Evolutionary conservation across 2,888 invertebrate genomes (phyloP), one percentile per base, ranked within the genome.

Genomic region (Nysson spinosus): DNA sequence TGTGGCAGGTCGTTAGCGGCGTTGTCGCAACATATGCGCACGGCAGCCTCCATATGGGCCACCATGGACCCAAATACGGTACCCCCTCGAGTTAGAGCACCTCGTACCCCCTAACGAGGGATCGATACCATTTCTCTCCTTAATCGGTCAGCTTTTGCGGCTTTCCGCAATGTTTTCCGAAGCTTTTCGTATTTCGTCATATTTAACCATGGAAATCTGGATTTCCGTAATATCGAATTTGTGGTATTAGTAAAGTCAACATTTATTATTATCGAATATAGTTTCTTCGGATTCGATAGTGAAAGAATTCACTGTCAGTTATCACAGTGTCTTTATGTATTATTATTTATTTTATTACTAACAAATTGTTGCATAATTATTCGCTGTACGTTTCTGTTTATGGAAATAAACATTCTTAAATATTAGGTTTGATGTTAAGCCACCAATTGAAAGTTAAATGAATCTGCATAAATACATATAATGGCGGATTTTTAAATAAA

Each of bases 21-120:
- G 81, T 84, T 86, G 86, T 85, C 77, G 83, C 79, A 86, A 85
- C 87, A 87, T 87, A 87, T 87, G 87, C 85, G 85, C 81, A 57
- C 70, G 85, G 87, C 87, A 86, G 85, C 68, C 84, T 85, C 86
- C 87, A 87, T 87, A 87, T 87, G 86, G 84, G 85, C 78, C 81
- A 83, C 72, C 66, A 72, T 72, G 75, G 77, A 75, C 77, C 79
- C 75, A 78, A 76, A 82, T 75, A 76, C 75, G 66, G 55, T 74
- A 60, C 76, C 73, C 76, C 72, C 63, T n/a, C 58, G 19, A 69
- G 73, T 66, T 61, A 44, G 42, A 74, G 75, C 52, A 56, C 50
- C n/a, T n/a, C 57, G 69, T 67, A 57, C 71, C 75, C 69, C 71
- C 58, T 39, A 35, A 28, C 54, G 43, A 56, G 67, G 74, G 79